These are phyloP conservation scores for Ceratoteleas bidentatus DNA, from an alignment of 1,140 invertebrate genomes.

Conservation along the genomic window DNA sequence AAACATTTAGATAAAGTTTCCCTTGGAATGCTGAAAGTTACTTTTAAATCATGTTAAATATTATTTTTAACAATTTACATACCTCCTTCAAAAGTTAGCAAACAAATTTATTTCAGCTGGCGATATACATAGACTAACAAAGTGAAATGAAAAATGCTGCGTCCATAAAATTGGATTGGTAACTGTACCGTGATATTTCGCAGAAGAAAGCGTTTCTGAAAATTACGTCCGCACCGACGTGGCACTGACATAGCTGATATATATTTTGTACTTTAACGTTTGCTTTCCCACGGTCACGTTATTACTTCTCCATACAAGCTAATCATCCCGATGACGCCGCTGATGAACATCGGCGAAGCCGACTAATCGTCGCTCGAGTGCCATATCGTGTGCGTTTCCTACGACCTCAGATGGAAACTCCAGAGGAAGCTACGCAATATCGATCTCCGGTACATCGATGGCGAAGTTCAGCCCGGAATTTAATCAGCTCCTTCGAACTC, in stretches of 20 bases:
- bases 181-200: slow-evolving; percentile 35
- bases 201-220: slow-evolving; percentile 28
- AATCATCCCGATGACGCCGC: slow-evolving; percentile 54
- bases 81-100: neutral
- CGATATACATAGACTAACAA: neutral
- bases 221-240: slow-evolving; percentile 22
- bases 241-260: slow-evolving; percentile 54
- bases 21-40: no score
- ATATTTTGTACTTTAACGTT: slow-evolving; percentile 63
- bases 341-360: slow-evolving; percentile 39
- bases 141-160: neutral
- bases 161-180: slow-evolving; percentile 15
- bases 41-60: neutral
- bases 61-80: neutral
- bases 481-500: slow-evolving; percentile 68
- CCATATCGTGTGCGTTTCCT: slow-evolving; percentile 48
- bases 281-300: slow-evolving; percentile 47
- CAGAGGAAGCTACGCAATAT: slow-evolving; percentile 63
- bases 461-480: slow-evolving; percentile 72
- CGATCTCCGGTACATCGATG: slow-evolving; percentile 69
- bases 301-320: slow-evolving; percentile 55
- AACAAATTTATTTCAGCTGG: neutral
- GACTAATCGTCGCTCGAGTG: slow-evolving; percentile 59
- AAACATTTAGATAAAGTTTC: no score
- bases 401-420: slow-evolving; percentile 39